phyloP scores from a whole-genome alignment of 2,113 vertebrate species.

The Scopus umbretta region DNA sequence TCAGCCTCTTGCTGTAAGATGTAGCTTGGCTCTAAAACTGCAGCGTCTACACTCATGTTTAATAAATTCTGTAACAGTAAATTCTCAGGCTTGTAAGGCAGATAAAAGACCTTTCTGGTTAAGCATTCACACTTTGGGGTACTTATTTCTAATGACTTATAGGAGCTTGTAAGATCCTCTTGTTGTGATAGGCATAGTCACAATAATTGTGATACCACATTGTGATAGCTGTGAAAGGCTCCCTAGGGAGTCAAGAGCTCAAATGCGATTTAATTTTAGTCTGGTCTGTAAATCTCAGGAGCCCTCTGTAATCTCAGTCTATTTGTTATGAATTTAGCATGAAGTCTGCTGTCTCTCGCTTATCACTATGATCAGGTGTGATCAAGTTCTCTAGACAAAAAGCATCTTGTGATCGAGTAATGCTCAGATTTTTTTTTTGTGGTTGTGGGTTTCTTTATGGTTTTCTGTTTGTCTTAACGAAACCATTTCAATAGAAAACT shows the following conservation, averaged over 20 bases:
- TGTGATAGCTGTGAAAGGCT: not conserved
- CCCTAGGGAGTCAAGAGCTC: not conserved
- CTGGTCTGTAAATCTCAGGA: not conserved
- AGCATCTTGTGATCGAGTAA: not conserved
- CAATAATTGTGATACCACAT: not conserved
- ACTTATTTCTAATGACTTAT: not conserved
- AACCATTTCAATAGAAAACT: not conserved
- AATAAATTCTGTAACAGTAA: not conserved
- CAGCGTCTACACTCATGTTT: not conserved
- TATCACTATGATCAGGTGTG: not conserved
- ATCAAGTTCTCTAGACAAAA: not conserved
- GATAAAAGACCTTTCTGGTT: not conserved
- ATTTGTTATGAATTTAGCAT: not conserved
- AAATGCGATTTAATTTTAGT: not conserved
- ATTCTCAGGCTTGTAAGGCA: not conserved
- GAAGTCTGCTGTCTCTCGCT: not conserved
- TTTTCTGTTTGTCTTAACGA: not conserved
- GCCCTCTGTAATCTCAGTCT: not conserved
- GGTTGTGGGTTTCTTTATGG: not conserved
- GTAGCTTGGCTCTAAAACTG: not conserved
- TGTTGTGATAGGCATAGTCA: not conserved
- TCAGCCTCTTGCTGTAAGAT: not conserved
- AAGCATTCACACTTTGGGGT: not conserved
- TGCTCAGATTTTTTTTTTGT: not conserved
- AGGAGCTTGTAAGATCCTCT: not conserved